Base-by-base conservation (phyloP, 2,888 invertebrate species). In the Empis livida region DNA sequence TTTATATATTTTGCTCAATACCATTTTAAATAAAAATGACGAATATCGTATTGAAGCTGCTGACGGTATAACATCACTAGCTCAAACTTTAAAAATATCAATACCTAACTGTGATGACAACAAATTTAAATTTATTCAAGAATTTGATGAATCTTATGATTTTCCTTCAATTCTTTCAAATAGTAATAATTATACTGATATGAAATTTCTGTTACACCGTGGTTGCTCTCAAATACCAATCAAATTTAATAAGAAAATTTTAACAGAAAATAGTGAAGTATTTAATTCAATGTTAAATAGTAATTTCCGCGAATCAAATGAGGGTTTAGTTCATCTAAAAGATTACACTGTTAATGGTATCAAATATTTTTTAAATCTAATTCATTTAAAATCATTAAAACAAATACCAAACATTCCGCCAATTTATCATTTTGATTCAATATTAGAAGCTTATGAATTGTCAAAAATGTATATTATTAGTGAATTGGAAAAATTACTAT, bases 201-300 rank as follows among this genome's bases (percentile, higher is more conserved):
- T 55, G 15, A 50, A 51, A 48, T 52, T 52, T 38, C 30, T 50
- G 37, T 39, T 14, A 10, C 23, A 49, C 54, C n/a, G 54, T 53
- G 30, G 56, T 50, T 44, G 59, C 61, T 52, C 52, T 6, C 42
- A 47, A 47, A 50, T 52, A 37, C 48, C 52, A 15, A 48, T 52
- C 41, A 57, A 56, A 44, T 70, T 65, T 30, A 64, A 61, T 47
- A 68, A 66, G 49, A 59, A 62, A 49, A 47, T 66, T 41, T 57
- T 70, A 6, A 67, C 64, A 37, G 57, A 62, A 27, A 58, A 59
- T 44, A 68, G 70, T 49, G 70, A 70, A 47, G 70, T 70, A 10
- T 70, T 70, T 49, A 63, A 64, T 51, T 60, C 64, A 32, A 70
- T 70, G 70, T 56, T 70, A 6, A 67, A 65, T 44, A 67, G 67